These are phyloP conservation scores for Xestia ashworthii DNA, from an alignment of 2,888 invertebrate genomes.

Conservation along the genomic window DNA sequence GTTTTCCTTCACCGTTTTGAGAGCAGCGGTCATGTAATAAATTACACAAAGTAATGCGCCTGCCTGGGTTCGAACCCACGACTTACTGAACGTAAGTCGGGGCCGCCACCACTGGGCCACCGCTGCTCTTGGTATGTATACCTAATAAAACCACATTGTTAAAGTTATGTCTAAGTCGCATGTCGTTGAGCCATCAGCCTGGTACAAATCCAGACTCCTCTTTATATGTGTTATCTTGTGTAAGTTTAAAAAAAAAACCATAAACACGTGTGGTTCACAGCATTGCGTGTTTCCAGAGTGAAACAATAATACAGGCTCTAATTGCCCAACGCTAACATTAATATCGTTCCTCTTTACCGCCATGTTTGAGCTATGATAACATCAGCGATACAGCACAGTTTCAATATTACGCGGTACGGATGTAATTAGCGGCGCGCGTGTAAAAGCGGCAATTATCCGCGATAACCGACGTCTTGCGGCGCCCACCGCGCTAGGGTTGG, in stretches of 20 bases:
- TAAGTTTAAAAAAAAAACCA: neutral
- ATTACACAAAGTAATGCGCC: too few species aligned
- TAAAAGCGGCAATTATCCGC: slow-evolving; percentile 63
- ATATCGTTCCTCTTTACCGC: neutral
- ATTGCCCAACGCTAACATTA: neutral
- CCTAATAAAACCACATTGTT: neutral
- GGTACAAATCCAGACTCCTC: neutral
- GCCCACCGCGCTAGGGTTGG: slow-evolving; percentile 39
- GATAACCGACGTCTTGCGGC: slow-evolving; percentile 49
- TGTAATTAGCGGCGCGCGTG: slow-evolving; percentile 50
- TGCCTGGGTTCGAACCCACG: too few species aligned
- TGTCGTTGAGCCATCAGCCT: neutral
- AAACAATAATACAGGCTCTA: neutral
- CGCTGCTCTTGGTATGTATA: too few species aligned
- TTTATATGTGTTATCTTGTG: neutral
- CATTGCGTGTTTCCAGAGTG: neutral
- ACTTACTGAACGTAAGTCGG: too few species aligned
- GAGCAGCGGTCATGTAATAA: too few species aligned
- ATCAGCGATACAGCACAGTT: slow-evolving; percentile 15
- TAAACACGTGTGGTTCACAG: neutral
- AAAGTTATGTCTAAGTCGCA: neutral
- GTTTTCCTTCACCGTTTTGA: too few species aligned
- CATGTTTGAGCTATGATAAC: neutral
- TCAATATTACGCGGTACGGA: slow-evolving; percentile 36
- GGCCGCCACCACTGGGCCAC: too few species aligned